These are phyloP conservation scores for Drosophila oshimai DNA, from an alignment of 1,140 invertebrate genomes.

Conservation along the genomic window DNA sequence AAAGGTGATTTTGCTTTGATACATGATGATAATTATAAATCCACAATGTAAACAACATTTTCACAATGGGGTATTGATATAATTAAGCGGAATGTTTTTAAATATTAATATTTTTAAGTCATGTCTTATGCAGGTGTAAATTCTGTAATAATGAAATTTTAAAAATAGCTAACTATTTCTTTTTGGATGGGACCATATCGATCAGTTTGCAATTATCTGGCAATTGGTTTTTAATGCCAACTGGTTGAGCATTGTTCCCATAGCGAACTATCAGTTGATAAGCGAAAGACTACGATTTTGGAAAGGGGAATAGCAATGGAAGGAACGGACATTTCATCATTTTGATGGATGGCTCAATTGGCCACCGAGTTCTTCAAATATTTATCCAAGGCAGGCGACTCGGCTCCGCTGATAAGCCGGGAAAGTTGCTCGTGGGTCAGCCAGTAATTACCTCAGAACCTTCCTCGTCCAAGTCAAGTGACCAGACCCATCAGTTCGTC, in stretches of 20 bases:
- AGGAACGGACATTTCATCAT: slow-evolving; percentile 34
- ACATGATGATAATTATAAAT: too few species aligned
- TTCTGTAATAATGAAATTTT: too few species aligned
- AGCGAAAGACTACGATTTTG: neutral
- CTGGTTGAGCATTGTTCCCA: neutral
- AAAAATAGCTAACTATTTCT: too few species aligned
- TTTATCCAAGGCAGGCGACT: slow-evolving; percentile 55
- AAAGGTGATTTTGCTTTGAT: too few species aligned
- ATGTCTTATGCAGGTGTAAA: too few species aligned
- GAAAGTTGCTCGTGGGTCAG: slow-evolving; percentile 29
- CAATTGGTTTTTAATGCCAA: slow-evolving; percentile 66
- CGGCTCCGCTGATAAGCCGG: slow-evolving; percentile 43
- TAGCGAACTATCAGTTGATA: slow-evolving; percentile 34
- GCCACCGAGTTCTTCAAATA: slow-evolving; percentile 18
- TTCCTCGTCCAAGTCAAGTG: slow-evolving; percentile 60
- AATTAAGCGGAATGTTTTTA: too few species aligned
- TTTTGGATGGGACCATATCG: too few species aligned
- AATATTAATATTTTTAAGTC: too few species aligned
- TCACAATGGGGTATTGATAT: too few species aligned
- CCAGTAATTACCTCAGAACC: slow-evolving; percentile 6
- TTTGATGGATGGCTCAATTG: slow-evolving; percentile 59
- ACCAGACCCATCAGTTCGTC: slow-evolving; percentile 62
- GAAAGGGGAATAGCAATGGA: neutral
- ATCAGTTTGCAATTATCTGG: slow-evolving; percentile 32
- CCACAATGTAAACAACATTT: too few species aligned